A percentile compares a stretch with the other conserved stretches of the same genome.
Evolutionary conservation across 2,113 vertebrate genomes (phyloP).

Genomic region (Hippopotamus amphibius): DNA sequence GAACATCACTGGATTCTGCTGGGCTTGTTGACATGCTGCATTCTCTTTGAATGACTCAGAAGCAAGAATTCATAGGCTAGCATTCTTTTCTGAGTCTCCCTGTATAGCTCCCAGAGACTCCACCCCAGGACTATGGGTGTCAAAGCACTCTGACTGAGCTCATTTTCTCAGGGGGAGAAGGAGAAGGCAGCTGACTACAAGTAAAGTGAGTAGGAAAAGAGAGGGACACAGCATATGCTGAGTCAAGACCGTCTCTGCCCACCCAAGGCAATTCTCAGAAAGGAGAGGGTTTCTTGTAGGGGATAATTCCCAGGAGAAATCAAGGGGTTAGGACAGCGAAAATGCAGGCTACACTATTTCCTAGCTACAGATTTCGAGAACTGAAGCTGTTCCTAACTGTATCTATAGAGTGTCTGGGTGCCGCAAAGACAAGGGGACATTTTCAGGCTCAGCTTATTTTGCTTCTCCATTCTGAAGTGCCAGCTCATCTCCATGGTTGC

Average conservation of each 20-base stretch:
- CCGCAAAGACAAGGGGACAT: neutral
- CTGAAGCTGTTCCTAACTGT: neutral
- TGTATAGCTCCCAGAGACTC: neutral
- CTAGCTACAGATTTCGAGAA: neutral
- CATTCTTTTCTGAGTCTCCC: neutral
- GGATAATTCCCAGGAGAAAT: neutral
- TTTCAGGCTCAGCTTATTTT: neutral
- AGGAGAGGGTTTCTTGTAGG: neutral
- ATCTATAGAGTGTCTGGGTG: neutral
- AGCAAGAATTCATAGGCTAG: neutral
- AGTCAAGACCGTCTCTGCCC: neutral
- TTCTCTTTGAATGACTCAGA: slow-evolving; percentile 29
- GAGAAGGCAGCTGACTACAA: neutral
- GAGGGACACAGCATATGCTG: neutral
- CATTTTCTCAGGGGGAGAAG: slow-evolving; percentile 22
- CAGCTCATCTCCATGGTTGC: neutral
- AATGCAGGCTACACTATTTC: neutral
- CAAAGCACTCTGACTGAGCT: neutral
- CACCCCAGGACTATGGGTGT: neutral
- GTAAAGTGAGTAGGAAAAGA: neutral
- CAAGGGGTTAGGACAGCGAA: neutral
- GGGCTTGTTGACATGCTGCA: neutral
- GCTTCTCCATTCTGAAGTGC: neutral
- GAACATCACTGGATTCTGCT: neutral
- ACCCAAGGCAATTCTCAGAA: neutral